phyloP scores from a whole-genome alignment of 2,113 vertebrate species.

The Orcinus orca region DNA sequence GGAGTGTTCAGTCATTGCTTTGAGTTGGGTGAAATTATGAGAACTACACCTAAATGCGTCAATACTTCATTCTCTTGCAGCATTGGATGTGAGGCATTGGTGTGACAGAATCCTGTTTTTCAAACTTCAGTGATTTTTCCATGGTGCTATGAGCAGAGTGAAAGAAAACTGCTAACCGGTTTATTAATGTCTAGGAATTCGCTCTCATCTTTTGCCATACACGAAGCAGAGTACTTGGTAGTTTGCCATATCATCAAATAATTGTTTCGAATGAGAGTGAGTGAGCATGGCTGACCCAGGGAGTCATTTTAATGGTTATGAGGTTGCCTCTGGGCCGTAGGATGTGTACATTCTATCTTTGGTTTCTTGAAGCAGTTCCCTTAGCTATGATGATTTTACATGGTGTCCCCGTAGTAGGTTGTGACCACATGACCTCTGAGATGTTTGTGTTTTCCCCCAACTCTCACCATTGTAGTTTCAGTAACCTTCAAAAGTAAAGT shows the following conservation, averaged over 20 bases:
- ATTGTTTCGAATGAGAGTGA: not conserved
- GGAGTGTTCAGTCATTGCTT: not conserved
- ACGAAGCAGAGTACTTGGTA: not conserved
- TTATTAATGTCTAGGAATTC: conserved; percentile 51
- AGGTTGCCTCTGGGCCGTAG: not conserved
- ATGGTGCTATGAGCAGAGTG: not conserved
- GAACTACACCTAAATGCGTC: not conserved
- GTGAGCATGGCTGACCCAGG: not conserved
- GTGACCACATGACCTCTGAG: not conserved
- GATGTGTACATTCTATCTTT: not conserved
- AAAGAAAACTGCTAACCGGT: conserved; percentile 42
- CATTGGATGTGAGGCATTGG: not conserved
- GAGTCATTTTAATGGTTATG: not conserved
- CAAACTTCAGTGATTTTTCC: conserved; percentile 1
- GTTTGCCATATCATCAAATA: not conserved
- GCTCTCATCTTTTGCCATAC: not conserved
- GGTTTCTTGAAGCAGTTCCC: not conserved
- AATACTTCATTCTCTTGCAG: conserved; percentile 40
- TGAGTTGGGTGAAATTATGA: conserved; percentile 44
- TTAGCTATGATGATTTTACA: not conserved
- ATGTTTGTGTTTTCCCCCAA: not conserved
- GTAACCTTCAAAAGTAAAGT: not conserved
- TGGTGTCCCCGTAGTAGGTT: not conserved
- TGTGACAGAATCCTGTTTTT: conserved; percentile 12
- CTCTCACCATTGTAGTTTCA: not conserved